Conservation (phyloP, 1,140 invertebrate genomes). For the Drosophila biarmipes region DNA sequence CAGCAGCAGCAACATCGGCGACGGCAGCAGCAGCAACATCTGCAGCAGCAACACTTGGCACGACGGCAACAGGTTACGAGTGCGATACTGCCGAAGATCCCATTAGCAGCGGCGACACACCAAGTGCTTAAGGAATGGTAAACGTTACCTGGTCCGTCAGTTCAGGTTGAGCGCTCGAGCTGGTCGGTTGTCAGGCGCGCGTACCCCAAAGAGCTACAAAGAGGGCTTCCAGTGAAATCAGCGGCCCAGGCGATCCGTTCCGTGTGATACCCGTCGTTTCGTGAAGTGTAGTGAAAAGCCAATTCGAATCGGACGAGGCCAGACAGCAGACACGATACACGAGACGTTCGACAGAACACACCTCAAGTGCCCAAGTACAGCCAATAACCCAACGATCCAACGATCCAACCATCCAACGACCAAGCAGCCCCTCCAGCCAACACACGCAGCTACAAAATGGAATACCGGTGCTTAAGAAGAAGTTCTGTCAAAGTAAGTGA, state of each 20-base stretch:
- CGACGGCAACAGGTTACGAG: slow-evolving; percentile 59
- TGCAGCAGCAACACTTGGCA: slow-evolving; percentile 29
- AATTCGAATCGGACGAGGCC: slow-evolving; percentile 32
- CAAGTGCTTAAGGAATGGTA: slow-evolving; percentile 84
- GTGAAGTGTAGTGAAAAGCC: slow-evolving; percentile 46
- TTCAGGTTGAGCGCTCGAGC: slow-evolving; percentile 83
- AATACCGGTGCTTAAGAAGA: slow-evolving; percentile 84
- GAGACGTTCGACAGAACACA: slow-evolving; percentile 46
- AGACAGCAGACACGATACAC: slow-evolving; percentile 29
- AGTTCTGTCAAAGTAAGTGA: slow-evolving; percentile 84
- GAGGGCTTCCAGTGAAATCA: slow-evolving; percentile 16
- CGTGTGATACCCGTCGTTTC: slow-evolving; percentile 19
- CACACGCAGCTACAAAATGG: slow-evolving; percentile 75
- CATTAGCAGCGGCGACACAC: slow-evolving; percentile 33
- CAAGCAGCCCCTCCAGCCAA: slow-evolving; percentile 16
- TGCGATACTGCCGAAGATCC: slow-evolving; percentile 32
- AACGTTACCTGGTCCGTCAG: slow-evolving; percentile 77
- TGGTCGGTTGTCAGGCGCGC: slow-evolving; percentile 65
- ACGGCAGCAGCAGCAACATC: slow-evolving; percentile 25
- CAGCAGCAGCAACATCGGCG: slow-evolving; percentile 25
- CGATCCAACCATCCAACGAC: background rate
- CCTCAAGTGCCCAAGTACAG: slow-evolving; percentile 63
- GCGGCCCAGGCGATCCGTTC: background rate
- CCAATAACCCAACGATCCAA: slow-evolving; percentile 50
- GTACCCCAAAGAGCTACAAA: slow-evolving; percentile 11